Conservation (phyloP, 2,113 vertebrate species). For the Penelope pileata region DNA sequence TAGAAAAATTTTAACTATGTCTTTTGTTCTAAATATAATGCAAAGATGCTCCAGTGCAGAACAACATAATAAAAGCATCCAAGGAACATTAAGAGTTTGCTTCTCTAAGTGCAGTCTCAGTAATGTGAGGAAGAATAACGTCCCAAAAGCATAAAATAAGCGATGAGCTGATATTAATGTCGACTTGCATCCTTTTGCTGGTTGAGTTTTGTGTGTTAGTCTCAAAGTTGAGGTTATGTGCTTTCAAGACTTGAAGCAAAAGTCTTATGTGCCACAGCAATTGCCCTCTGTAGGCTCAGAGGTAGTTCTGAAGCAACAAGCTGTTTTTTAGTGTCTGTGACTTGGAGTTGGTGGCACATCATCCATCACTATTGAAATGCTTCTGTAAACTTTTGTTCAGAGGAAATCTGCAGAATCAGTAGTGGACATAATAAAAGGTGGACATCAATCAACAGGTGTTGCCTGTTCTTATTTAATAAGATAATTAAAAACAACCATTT, state of each 20-base stretch:
- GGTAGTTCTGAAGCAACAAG: background rate
- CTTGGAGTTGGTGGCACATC: background rate
- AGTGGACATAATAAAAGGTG: background rate
- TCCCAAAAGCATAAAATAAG: background rate
- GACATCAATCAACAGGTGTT: no score
- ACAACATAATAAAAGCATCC: background rate
- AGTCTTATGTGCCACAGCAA: background rate
- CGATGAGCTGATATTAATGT: background rate
- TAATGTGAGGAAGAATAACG: background rate
- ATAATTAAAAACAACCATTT: no score
- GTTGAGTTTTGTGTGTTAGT: background rate
- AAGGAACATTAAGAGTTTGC: background rate
- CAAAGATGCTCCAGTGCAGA: background rate
- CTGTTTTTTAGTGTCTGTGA: background rate
- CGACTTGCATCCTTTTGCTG: background rate
- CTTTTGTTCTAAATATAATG: background rate
- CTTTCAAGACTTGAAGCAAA: background rate
- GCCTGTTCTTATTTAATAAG: background rate
- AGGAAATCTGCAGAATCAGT: background rate
- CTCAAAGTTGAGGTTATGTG: background rate
- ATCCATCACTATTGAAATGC: background rate
- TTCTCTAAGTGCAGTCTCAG: background rate
- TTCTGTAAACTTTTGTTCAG: background rate
- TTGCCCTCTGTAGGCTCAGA: background rate
- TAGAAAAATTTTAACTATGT: background rate